These are phyloP conservation scores for Camelus bactrianus DNA, from an alignment of 2,113 vertebrate species.

Conservation along the genomic window DNA sequence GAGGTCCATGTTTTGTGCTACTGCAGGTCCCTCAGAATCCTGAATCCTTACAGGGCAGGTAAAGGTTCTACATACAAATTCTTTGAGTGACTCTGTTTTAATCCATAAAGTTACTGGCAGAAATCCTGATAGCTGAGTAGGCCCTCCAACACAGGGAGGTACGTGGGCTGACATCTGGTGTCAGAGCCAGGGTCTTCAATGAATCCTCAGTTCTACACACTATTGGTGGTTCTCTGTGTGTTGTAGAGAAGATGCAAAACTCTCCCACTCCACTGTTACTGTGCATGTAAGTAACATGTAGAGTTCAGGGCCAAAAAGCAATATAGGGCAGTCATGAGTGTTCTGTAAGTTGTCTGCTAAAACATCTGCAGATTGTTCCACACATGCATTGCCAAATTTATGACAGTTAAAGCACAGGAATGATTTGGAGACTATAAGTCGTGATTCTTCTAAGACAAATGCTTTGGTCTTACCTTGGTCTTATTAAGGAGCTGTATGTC, in stretches of 20 bases:
- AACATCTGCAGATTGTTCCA: constrained; percentile 37
- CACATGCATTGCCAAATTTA: not conserved
- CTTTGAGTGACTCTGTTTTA: constrained; percentile 93
- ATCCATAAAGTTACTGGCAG: constrained; percentile 93
- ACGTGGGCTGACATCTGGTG: constrained; percentile 93
- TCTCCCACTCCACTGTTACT: constrained; percentile 92
- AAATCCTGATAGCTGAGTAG: constrained; percentile 92
- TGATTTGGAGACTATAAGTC: not conserved
- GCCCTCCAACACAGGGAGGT: constrained; percentile 95
- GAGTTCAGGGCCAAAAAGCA: constrained; percentile 87
- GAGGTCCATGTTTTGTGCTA: constrained; percentile 89
- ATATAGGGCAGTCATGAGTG: not conserved
- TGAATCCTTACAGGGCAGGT: constrained; percentile 92
- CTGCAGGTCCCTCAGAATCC: constrained; percentile 91
- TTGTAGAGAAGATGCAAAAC: constrained; percentile 93
- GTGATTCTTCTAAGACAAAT: constrained; percentile 29
- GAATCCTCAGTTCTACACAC: constrained; percentile 91
- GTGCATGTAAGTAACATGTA: constrained; percentile 85
- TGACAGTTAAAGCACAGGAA: not conserved
- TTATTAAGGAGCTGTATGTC: not conserved
- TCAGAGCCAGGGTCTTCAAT: constrained; percentile 94
- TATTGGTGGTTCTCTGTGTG: constrained; percentile 92
- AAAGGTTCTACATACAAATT: constrained; percentile 96
- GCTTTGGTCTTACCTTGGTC: constrained; percentile 3
- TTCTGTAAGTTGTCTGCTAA: constrained; percentile 41